Evolutionary conservation across 2,113 vertebrate genomes (phyloP).

Genomic region (Myotis yumanensis): DNA sequence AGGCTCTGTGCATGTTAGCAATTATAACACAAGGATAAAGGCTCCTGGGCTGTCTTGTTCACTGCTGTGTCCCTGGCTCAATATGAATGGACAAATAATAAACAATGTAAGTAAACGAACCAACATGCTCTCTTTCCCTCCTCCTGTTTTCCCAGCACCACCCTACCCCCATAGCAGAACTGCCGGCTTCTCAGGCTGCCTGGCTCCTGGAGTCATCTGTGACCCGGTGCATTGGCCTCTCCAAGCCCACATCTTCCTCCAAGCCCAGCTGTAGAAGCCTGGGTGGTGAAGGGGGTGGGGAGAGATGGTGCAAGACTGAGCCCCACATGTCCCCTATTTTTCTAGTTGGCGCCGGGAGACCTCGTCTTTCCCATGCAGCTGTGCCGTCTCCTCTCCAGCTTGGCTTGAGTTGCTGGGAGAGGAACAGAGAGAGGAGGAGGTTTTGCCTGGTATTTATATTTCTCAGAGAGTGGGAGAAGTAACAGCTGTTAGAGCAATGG

Average conservation of each 20-base stretch:
- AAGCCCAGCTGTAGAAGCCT: slow-evolving; percentile 16
- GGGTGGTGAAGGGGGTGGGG: not conserved
- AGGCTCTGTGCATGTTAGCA: rapidly evolving
- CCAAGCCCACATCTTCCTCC: not conserved
- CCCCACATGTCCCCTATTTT: not conserved
- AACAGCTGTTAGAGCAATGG: slow-evolving; percentile 43
- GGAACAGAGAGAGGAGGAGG: not conserved
- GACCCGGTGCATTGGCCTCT: not conserved
- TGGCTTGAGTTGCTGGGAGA: not conserved
- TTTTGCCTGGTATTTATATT: not conserved
- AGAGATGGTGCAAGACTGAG: not conserved
- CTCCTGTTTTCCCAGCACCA: not conserved
- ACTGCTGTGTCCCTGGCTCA: too few relatives aligned
- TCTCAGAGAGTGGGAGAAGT: slow-evolving; percentile 29
- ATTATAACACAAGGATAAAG: rapidly evolving
- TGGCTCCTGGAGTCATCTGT: not conserved
- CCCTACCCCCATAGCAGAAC: not conserved
- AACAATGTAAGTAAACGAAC: not conserved
- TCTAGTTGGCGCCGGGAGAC: not conserved
- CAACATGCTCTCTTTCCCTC: not conserved
- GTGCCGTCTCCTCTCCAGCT: not conserved
- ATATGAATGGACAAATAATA: not conserved
- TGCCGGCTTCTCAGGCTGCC: not conserved
- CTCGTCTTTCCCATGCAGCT: slow-evolving; percentile 25
- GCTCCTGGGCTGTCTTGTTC: rapidly evolving